Evolutionary conservation across 1,140 invertebrate genomes (phyloP).

Genomic region (Pinna nobilis): DNA sequence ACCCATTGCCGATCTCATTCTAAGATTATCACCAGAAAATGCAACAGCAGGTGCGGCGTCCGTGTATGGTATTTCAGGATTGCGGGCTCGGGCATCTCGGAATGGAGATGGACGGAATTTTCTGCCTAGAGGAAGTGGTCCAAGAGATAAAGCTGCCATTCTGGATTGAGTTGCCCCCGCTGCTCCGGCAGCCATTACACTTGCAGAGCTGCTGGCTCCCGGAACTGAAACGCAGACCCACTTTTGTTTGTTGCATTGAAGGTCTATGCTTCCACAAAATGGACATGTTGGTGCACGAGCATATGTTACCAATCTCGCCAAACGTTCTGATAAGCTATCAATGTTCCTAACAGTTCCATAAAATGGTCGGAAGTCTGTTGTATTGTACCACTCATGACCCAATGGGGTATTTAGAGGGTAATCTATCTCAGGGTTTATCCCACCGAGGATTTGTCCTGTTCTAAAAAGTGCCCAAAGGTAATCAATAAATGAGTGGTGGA

Average conservation of each 20-base stretch:
- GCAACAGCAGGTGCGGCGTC: no score
- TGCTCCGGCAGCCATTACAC: no score
- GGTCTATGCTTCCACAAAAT: slow-evolving; percentile 16
- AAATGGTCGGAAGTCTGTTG: slow-evolving; percentile 15
- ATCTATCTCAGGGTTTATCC: slow-evolving; percentile 25
- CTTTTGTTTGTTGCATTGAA: neutral
- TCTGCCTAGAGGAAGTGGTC: no score
- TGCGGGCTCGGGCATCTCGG: no score
- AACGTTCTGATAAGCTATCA: slow-evolving; percentile 23
- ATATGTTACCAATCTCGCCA: slow-evolving; percentile 26
- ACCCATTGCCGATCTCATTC: no score
- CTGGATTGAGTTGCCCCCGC: no score
- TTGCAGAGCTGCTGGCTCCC: no score
- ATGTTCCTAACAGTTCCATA: slow-evolving; percentile 8
- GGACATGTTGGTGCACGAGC: slow-evolving; percentile 35
- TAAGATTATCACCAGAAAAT: no score
- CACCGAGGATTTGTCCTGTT: slow-evolving; percentile 7
- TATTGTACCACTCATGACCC: slow-evolving; percentile 9
- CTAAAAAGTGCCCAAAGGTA: slow-evolving; percentile 22
- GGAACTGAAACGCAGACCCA: slow-evolving; percentile 13
- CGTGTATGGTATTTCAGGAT: no score
- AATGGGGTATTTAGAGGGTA: slow-evolving; percentile 12
- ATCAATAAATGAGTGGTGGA: slow-evolving; percentile 12
- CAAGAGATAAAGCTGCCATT: no score
- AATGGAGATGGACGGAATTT: no score